Evolutionary conservation across 1,140 invertebrate genomes (phyloP).

Genomic region (Mesaphorura yosii): DNA sequence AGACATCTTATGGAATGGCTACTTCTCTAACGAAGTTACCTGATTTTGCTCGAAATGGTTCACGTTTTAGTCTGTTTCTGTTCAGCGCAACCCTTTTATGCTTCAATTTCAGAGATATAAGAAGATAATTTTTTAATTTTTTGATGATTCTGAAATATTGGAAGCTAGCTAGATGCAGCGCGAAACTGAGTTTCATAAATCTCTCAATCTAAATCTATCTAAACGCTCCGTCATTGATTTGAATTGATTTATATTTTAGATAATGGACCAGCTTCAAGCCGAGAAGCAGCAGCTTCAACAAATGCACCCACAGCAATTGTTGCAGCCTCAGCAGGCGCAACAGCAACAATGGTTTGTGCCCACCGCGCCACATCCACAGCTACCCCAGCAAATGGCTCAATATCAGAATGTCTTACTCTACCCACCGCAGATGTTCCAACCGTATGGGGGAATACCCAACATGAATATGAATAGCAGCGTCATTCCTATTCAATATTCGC

Average conservation of each 20-base stretch:
- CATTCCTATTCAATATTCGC: neutral
- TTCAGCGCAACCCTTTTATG: no score
- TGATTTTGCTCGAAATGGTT: no score
- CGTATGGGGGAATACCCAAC: conserved; percentile 20
- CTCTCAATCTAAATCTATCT: neutral
- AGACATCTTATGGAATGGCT: no score
- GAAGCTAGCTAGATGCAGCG: no score
- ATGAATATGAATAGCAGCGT: conserved; percentile 16
- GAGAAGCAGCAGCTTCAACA: conserved; percentile 13
- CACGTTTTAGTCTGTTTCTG: no score
- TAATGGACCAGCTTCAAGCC: conserved; percentile 21
- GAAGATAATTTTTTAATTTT: no score
- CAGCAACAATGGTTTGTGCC: conserved; percentile 27
- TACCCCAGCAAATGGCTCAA: conserved; percentile 32
- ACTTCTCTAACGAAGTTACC: no score
- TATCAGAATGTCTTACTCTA: conserved; percentile 30
- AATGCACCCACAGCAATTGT: neutral
- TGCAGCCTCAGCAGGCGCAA: conserved; percentile 13
- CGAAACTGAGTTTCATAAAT: no score
- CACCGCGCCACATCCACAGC: conserved; percentile 15
- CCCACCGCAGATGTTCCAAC: conserved; percentile 29
- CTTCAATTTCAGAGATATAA: no score
- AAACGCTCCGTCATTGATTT: neutral
- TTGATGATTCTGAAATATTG: no score
- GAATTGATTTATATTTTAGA: conserved; percentile 8